These are phyloP conservation scores for Plestiodon gilberti DNA, from an alignment of 2,113 vertebrate genomes.

Conservation along the genomic window DNA sequence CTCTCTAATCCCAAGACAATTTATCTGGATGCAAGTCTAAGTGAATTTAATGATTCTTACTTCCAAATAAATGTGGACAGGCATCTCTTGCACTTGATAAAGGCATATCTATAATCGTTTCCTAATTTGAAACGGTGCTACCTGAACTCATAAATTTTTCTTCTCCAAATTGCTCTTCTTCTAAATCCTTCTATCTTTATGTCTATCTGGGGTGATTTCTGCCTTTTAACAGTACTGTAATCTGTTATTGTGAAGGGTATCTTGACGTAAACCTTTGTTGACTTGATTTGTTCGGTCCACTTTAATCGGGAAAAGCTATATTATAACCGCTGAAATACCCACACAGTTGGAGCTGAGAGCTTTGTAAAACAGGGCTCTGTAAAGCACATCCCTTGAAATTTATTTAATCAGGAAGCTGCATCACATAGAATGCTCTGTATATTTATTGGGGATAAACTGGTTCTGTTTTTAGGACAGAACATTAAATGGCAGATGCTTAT, in stretches of 20 bases:
- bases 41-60: not conserved
- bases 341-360: not conserved
- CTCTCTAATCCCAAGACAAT: not conserved
- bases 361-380: not conserved
- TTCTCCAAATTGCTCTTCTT: not conserved
- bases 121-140: not conserved
- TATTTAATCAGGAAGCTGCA: conserved; percentile 59
- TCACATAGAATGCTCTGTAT: conserved; percentile 48
- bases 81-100: not conserved
- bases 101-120: not conserved
- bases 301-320: conserved; percentile 21
- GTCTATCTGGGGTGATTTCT: not conserved
- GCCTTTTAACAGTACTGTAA: not conserved
- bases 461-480: conserved; percentile 55
- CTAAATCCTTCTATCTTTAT: not conserved
- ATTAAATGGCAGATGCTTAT: conserved; percentile 63
- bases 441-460: conserved; percentile 63
- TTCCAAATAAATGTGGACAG: not conserved
- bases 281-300: conserved; percentile 3
- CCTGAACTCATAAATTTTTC: not conserved
- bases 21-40: not conserved
- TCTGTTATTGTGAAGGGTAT: not conserved
- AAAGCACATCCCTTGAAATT: conserved; percentile 14
- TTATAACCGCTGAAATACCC: not conserved
- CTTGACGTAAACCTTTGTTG: not conserved